A percentile compares a stretch with the other conserved stretches of the same genome.
These are phyloP conservation scores for Gymnocephalus cernua DNA, from an alignment of 2,113 vertebrate species.

Conservation along the genomic window DNA sequence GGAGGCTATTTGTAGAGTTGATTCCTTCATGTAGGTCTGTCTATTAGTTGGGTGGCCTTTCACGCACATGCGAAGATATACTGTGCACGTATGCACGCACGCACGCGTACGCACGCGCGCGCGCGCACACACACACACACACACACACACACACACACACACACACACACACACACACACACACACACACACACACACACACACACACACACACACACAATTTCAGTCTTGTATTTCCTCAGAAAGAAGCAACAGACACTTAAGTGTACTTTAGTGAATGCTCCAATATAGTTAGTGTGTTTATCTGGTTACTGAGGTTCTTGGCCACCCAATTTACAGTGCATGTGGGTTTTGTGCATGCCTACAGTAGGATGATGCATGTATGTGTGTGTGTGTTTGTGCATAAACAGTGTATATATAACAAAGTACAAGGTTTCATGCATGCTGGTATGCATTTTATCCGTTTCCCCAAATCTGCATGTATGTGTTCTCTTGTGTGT, in stretches of 20 bases:
- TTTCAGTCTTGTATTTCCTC: slow-evolving; percentile 54
- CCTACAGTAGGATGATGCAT: not conserved
- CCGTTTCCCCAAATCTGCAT: not conserved
- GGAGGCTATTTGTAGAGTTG: slow-evolving; percentile 65
- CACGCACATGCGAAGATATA: not conserved
- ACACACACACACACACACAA: slow-evolving; percentile 26
- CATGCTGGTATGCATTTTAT: not conserved
- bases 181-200: not conserved
- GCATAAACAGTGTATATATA: not conserved
- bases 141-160: not conserved
- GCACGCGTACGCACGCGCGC: not conserved
- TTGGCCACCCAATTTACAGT: slow-evolving; percentile 54
- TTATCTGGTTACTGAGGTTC: slow-evolving; percentile 70
- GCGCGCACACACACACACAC: slow-evolving; percentile 10
- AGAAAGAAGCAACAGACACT: slow-evolving; percentile 54
- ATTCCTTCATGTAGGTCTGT: slow-evolving; percentile 59
- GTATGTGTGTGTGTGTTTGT: not conserved
- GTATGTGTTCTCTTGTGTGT: not conserved
- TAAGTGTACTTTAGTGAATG: slow-evolving; percentile 64
- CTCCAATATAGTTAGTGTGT: slow-evolving; percentile 62
- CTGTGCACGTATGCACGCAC: not conserved
- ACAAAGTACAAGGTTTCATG: not conserved
- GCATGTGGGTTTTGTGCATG: not conserved
- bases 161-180: slow-evolving; percentile 9
- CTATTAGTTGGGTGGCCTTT: slow-evolving; percentile 58